Evolutionary conservation across 2,888 invertebrate genomes (phyloP).

Genomic region (Lasius platythorax): DNA sequence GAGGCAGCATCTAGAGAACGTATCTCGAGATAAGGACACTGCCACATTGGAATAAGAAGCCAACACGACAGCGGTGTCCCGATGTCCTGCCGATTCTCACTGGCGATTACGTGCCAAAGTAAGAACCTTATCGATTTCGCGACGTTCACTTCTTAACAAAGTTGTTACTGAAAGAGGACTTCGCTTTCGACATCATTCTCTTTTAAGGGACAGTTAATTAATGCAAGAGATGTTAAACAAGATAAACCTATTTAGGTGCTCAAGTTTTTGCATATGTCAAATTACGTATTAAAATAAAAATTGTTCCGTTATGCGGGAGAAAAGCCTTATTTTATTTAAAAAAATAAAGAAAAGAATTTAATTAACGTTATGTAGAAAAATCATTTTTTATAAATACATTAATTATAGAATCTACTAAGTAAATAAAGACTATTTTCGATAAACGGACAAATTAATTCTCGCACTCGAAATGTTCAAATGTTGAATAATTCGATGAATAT

Average conservation of each 20-base stretch:
- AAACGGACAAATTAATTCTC: background rate
- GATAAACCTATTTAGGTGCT: background rate
- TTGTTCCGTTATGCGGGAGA: background rate
- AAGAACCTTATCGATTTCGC: constrained; percentile 45
- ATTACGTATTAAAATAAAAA: background rate
- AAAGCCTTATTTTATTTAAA: background rate
- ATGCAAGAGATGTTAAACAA: constrained; percentile 12
- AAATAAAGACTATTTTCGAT: background rate
- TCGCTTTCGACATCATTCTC: constrained; percentile 7
- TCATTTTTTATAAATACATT: background rate
- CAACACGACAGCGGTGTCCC: constrained; percentile 53
- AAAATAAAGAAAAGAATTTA: background rate
- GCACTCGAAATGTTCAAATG: no score
- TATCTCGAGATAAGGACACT: constrained; percentile 65
- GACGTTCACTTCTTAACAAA: constrained; percentile 41
- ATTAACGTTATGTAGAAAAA: background rate
- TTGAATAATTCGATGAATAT: no score
- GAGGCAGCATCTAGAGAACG: constrained; percentile 50
- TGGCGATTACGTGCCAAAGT: constrained; percentile 60
- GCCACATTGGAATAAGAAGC: constrained; percentile 69
- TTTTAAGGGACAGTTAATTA: constrained; percentile 15
- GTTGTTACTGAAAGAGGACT: constrained; percentile 33
- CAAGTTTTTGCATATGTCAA: background rate
- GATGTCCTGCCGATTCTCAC: constrained; percentile 62
- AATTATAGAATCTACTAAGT: background rate